Conservation (phyloP, 2,113 vertebrate genomes). For the Chloropsis hardwickii region DNA sequence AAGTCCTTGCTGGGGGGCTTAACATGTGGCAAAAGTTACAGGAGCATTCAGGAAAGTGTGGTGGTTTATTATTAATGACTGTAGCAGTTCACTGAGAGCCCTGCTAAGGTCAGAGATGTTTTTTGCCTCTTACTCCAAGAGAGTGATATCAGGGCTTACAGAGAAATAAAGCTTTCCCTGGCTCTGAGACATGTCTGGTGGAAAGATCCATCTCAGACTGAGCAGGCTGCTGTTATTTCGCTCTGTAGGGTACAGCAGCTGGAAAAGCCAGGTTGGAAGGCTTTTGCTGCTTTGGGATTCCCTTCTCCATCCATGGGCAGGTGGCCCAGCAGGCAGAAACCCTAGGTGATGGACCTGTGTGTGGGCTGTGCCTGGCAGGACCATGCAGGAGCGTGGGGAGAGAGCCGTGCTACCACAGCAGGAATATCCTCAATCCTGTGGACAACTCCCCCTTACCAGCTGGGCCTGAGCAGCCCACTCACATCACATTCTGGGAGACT, state of each 20-base stretch:
- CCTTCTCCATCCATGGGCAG: background rate
- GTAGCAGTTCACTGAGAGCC: background rate
- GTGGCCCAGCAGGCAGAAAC: background rate
- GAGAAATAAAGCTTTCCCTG: background rate
- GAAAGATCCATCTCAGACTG: background rate
- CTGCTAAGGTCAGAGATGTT: background rate
- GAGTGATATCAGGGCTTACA: background rate
- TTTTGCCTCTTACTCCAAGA: background rate
- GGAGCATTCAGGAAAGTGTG: background rate
- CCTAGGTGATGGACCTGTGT: fast-evolving
- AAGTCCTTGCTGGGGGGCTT: background rate
- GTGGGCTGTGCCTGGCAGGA: background rate
- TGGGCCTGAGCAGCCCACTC: background rate
- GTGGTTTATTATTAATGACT: background rate
- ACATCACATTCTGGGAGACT: background rate
- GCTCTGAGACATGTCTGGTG: background rate
- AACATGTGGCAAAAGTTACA: background rate
- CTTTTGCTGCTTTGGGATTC: background rate
- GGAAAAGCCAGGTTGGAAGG: background rate
- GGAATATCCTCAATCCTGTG: background rate
- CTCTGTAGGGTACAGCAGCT: background rate
- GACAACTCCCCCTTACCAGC: fast-evolving
- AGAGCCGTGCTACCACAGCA: fast-evolving
- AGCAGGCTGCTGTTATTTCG: background rate
- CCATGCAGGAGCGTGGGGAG: fast-evolving